These are phyloP conservation scores for Ceratosolen solmsi DNA, from an alignment of 1,140 invertebrate genomes.

Conservation along the genomic window DNA sequence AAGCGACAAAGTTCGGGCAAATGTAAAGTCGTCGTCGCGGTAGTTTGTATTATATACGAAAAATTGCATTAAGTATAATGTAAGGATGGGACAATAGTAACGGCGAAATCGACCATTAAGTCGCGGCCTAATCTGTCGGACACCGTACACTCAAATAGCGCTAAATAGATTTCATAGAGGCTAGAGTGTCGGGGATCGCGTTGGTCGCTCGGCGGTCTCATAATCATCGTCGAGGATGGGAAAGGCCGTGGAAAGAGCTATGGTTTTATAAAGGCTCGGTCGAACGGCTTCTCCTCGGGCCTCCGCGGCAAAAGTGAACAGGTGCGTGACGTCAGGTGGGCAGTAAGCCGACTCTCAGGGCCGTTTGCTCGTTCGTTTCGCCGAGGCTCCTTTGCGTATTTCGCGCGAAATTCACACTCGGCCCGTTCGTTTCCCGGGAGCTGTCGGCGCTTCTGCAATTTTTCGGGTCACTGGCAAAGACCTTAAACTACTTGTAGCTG, in stretches of 20 bases:
- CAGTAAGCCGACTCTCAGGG: constrained; percentile 65
- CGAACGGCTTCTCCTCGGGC: constrained; percentile 57
- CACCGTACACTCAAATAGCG: too few relatives aligned
- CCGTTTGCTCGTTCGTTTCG: constrained; percentile 59
- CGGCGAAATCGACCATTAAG: too few relatives aligned
- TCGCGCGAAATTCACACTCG: constrained; percentile 56
- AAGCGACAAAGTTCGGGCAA: too few relatives aligned
- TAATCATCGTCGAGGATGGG: neutral
- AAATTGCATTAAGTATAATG: too few relatives aligned
- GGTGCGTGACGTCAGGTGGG: constrained; percentile 74
- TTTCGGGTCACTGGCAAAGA: constrained; percentile 35
- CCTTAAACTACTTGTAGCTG: constrained; percentile 39
- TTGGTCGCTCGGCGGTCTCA: too few relatives aligned
- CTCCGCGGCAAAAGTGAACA: constrained; percentile 62
- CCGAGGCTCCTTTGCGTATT: constrained; percentile 50
- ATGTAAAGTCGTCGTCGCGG: too few relatives aligned
- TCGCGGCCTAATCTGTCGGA: too few relatives aligned
- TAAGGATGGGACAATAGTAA: too few relatives aligned
- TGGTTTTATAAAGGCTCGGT: constrained; percentile 61
- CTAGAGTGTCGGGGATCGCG: too few relatives aligned
- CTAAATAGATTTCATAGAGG: too few relatives aligned
- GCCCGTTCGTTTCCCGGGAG: constrained; percentile 12
- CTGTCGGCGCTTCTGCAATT: constrained; percentile 6
- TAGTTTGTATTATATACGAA: too few relatives aligned
- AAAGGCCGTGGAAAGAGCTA: constrained; percentile 55